These are phyloP conservation scores for Acipenser oxyrinchus DNA, from an alignment of 2,797 vertebrate species.

Conservation along the genomic window DNA sequence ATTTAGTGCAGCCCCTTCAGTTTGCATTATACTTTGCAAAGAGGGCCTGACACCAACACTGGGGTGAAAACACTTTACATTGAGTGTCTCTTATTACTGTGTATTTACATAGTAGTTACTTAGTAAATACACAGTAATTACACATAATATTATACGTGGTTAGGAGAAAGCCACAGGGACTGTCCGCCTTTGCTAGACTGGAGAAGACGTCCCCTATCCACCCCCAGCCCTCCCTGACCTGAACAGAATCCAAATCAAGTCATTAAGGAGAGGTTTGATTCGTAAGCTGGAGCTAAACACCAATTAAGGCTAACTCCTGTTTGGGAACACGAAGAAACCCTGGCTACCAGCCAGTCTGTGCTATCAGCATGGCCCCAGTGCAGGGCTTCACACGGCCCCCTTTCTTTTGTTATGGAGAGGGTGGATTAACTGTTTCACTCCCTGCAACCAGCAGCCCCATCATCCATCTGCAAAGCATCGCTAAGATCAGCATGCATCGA, in stretches of 20 bases:
- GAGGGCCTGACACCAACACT: no score
- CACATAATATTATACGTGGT: no score
- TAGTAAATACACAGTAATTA: no score
- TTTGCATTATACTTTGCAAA: no score
- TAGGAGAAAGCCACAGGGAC: background rate
- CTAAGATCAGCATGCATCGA: no score
- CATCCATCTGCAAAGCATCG: no score
- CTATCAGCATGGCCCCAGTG: conserved; percentile 8
- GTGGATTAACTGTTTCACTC: background rate
- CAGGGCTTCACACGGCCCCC: background rate
- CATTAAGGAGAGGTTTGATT: conserved; percentile 4
- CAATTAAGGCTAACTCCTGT: conserved; percentile 53
- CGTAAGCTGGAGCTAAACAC: conserved; percentile 28
- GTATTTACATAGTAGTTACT: no score
- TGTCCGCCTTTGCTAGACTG: background rate
- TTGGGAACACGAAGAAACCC: conserved; percentile 20
- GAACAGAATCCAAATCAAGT: conserved; percentile 7
- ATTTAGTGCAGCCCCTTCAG: no score
- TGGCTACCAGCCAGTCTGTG: conserved; percentile 29
- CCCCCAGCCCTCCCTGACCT: background rate
- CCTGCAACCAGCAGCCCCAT: no score
- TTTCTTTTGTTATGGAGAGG: background rate
- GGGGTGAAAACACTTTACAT: no score
- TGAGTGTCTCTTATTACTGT: no score
- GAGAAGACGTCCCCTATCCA: background rate